Conservation (phyloP, 2,113 vertebrate genomes). For the Dinomys branickii region DNA sequence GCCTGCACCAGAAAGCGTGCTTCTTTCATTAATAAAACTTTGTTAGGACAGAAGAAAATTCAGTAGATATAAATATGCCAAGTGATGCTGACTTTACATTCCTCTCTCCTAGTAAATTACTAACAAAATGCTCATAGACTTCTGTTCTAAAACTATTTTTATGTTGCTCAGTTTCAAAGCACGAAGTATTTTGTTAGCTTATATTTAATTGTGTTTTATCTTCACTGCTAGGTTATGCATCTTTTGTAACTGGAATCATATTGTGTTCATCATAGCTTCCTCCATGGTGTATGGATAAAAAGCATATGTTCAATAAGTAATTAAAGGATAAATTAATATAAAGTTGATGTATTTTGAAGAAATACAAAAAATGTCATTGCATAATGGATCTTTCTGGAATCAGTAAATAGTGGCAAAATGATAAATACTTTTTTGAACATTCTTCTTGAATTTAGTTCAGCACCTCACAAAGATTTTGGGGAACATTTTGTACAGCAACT, state of each 20-base stretch:
- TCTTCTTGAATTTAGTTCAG: background rate
- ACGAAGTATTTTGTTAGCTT: background rate
- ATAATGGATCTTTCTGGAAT: background rate
- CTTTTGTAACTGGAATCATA: background rate
- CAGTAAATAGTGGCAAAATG: background rate
- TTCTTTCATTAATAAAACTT: background rate
- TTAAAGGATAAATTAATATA: background rate
- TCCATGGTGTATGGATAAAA: background rate
- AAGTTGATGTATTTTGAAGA: background rate
- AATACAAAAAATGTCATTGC: background rate
- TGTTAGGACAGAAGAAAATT: background rate
- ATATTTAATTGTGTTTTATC: background rate
- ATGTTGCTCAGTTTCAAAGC: background rate
- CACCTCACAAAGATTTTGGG: background rate
- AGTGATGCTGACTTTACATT: background rate
- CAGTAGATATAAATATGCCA: background rate
- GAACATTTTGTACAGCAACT: background rate
- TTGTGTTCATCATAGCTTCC: background rate
- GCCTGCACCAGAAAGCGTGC: rapidly evolving
- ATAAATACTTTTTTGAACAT: background rate
- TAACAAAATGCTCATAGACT: background rate
- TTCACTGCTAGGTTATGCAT: background rate
- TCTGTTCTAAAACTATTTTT: background rate
- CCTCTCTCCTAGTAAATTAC: background rate
- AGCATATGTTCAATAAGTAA: background rate